A percentile compares a stretch with the other conserved stretches of the same genome.
These are phyloP conservation scores for Galagoides demidoff DNA, from an alignment of 2,797 vertebrate genomes.

Conservation along the genomic window DNA sequence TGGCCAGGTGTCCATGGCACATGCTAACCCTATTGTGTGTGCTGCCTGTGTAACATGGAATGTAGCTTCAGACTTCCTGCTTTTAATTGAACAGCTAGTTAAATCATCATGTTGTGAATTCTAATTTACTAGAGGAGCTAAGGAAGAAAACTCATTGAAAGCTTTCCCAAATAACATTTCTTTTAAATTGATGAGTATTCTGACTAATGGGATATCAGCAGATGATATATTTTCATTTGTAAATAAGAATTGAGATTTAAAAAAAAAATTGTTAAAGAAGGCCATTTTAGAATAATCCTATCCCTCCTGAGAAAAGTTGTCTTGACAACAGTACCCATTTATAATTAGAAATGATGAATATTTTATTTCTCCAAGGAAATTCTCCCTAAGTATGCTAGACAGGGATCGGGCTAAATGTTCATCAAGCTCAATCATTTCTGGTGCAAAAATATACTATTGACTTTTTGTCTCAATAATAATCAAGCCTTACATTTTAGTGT, in stretches of 20 bases:
- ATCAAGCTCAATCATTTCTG: conserved; percentile 49
- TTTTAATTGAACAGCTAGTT: conserved; percentile 61
- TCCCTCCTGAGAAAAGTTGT: conserved; percentile 78
- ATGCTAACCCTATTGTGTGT: background rate
- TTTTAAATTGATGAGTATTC: conserved; percentile 34
- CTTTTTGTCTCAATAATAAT: conserved; percentile 15
- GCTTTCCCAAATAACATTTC: background rate
- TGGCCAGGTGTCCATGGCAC: background rate
- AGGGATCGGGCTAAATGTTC: conserved; percentile 56
- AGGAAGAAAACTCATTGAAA: background rate
- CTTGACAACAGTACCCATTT: conserved; percentile 77
- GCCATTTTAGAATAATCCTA: conserved; percentile 67
- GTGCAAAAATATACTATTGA: conserved; percentile 32
- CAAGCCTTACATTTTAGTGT: background rate
- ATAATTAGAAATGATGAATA: conserved; percentile 81
- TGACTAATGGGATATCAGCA: conserved; percentile 47
- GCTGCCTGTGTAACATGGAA: background rate
- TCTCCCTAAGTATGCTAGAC: conserved; percentile 57
- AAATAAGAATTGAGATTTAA: conserved; percentile 49
- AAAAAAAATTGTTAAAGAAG: conserved; percentile 33
- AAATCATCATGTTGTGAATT: conserved; percentile 2
- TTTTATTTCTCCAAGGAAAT: conserved; percentile 80
- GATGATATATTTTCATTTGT: conserved; percentile 53
- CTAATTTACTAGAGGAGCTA: conserved; percentile 6
- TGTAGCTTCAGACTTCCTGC: conserved; percentile 12